Evolutionary conservation across 2,888 invertebrate species (phyloP).

Genomic region (Scrobipalpa atriplicella): DNA sequence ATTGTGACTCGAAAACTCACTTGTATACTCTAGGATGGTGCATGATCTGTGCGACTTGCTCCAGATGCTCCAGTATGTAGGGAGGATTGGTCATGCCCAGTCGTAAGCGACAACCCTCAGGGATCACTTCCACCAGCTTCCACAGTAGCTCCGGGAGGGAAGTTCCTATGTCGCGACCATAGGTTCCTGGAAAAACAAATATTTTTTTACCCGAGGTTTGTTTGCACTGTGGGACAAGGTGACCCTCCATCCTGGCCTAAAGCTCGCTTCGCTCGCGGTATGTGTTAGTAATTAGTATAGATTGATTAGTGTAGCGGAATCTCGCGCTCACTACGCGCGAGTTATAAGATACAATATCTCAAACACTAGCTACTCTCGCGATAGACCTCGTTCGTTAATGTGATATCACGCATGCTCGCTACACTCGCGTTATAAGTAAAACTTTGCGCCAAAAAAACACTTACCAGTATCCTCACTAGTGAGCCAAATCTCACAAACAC

Average conservation of each 20-base stretch:
- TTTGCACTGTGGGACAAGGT: too few species aligned
- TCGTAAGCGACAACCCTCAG: constrained; percentile 89
- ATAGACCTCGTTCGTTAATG: not conserved
- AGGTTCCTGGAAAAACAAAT: constrained; percentile 86
- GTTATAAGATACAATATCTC: too few species aligned
- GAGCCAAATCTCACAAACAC: constrained; percentile 98
- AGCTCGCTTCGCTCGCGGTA: too few species aligned
- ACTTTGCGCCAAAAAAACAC: constrained; percentile 19
- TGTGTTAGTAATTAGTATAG: too few species aligned
- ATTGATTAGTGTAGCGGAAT: too few species aligned
- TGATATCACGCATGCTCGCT: not conserved
- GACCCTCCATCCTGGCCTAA: too few species aligned
- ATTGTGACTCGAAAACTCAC: constrained; percentile 49
- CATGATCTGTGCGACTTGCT: constrained; percentile 94
- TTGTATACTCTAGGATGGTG: constrained; percentile 94
- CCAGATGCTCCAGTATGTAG: constrained; percentile 97
- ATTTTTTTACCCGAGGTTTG: too few species aligned
- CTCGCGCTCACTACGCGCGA: too few species aligned
- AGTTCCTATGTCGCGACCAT: constrained; percentile 96
- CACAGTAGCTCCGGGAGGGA: constrained; percentile 93
- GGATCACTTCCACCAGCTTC: constrained; percentile 90
- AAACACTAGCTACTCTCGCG: too few species aligned
- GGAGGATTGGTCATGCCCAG: constrained; percentile 99
- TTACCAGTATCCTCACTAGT: constrained; percentile 98
- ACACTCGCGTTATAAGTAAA: not conserved